Evolutionary conservation across 2,888 invertebrate species (phyloP).

Genomic region (Habroteleia sp.): DNA sequence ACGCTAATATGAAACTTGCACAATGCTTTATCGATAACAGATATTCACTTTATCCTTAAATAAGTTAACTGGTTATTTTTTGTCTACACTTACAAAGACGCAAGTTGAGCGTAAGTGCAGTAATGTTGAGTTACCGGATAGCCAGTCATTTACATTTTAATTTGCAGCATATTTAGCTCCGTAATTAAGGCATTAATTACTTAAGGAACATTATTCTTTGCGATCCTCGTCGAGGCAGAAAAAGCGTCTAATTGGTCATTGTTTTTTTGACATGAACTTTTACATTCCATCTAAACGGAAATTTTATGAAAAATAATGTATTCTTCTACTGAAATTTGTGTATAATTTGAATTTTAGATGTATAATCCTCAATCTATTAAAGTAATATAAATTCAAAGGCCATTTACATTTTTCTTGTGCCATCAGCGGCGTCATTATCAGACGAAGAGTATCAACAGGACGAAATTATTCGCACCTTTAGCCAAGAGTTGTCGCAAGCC

Average conservation of each 20-base stretch:
- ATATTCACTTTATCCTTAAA: conserved; percentile 33
- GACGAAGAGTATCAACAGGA: conserved; percentile 20
- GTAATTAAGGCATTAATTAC: conserved; percentile 42
- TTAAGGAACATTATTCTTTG: conserved; percentile 25
- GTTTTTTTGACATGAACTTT: conserved; percentile 16
- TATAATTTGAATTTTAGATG: conserved; percentile 19
- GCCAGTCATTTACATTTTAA: conserved; percentile 34
- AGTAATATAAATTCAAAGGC: conserved; percentile 19
- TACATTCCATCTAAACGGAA: neutral
- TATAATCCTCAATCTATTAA: conserved; percentile 14
- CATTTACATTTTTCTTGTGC: conserved; percentile 27
- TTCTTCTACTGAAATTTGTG: neutral
- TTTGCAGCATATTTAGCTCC: conserved; percentile 25
- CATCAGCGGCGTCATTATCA: conserved; percentile 25
- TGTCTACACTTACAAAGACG: conserved; percentile 12
- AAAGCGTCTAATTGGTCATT: conserved; percentile 22
- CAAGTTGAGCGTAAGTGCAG: conserved; percentile 5
- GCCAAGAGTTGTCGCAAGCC: conserved; percentile 30
- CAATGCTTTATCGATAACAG: conserved; percentile 30
- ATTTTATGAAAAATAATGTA: conserved; percentile 1
- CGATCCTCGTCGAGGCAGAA: neutral
- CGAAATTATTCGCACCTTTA: conserved; percentile 41
- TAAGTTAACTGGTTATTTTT: conserved; percentile 32
- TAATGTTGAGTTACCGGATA: conserved; percentile 7
- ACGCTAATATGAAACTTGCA: too few species aligned